A percentile compares a stretch with the other conserved stretches of the same genome.
These are phyloP conservation scores for Strix uralensis DNA, from an alignment of 2,113 vertebrate genomes.

Conservation along the genomic window DNA sequence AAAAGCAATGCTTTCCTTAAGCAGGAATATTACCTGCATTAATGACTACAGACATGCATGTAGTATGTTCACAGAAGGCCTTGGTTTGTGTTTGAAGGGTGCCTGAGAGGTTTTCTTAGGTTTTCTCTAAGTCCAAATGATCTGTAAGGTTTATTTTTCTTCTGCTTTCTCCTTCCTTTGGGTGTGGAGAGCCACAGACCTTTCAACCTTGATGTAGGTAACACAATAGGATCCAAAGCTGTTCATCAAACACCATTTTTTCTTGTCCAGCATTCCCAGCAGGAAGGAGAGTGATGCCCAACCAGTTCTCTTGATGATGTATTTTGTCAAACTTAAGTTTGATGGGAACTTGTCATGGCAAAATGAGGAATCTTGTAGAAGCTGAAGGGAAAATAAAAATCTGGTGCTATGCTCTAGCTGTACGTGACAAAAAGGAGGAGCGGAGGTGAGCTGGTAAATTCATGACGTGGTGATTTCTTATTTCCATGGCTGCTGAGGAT, in stretches of 20 bases:
- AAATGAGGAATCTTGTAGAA: background rate
- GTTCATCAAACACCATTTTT: background rate
- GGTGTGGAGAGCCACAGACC: background rate
- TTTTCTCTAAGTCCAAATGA: background rate
- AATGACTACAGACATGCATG: background rate
- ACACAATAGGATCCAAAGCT: background rate
- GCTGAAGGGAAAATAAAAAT: background rate
- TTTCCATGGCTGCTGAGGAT: background rate
- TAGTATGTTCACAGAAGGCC: background rate
- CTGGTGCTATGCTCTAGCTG: rapidly evolving
- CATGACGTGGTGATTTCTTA: rapidly evolving
- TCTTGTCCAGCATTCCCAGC: rapidly evolving
- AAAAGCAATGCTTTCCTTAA: background rate
- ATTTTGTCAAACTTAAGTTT: background rate
- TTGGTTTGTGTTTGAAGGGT: background rate
- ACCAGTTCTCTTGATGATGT: background rate
- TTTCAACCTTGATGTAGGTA: background rate
- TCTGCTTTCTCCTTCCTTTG: background rate
- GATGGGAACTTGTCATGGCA: background rate
- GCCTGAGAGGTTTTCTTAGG: background rate
- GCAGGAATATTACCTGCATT: too few relatives aligned
- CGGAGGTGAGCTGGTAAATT: background rate
- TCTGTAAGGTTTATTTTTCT: background rate
- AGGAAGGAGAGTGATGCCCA: background rate
- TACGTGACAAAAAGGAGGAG: background rate